Base-by-base conservation (phyloP, 2,797 vertebrate species). In the Poeciliopsis infans region DNA sequence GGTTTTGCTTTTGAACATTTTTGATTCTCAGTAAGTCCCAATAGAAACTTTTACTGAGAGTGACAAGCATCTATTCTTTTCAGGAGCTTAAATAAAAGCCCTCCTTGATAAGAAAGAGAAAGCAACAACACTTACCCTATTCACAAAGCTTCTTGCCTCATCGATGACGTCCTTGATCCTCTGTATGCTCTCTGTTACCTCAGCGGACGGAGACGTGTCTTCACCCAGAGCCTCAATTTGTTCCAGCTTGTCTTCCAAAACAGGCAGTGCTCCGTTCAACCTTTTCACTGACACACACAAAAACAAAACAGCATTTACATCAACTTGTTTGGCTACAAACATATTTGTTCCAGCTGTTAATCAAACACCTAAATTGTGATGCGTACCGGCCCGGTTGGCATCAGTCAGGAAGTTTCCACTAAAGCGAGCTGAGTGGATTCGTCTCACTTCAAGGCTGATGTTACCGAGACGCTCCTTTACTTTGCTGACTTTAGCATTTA, bases 111-210 rank as follows among this genome's bases (percentile, higher is more conserved):
- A 61, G 57, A 61, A 31, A 31, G n/a, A 31, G 28, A 31, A 73
- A 45, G 4, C 0, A 53, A 80, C 41, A 72, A 51, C 47, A 11
- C 64, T 92, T 71, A 97, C 97, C 95, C 95, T 96, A 39, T 97
- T 97, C 20, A 97, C 96, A 68, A 96, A 94, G 78, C 94, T 96
- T 87, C 97, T 96, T 15, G 97, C 96, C 82, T 97, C 96, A 80
- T 96, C 93, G 79, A 97, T 98, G 20, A 98, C 83, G n/a, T 97
- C 97, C 88, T 96, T 95, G 75, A 98, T 96, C 75, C 94, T 96
- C 79, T 92, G 88, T 84, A 98, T 91, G 0, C 95, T 97, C 84
- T 96, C 96, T 16, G 96, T 96, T 81, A 97, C 94, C 83, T 97
- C 97, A 79, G 79, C 93, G 85, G 92, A 77, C 13, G 94, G 92